Base-by-base conservation (phyloP, 2,113 vertebrate genomes). In the Lucifuga dentata region DNA sequence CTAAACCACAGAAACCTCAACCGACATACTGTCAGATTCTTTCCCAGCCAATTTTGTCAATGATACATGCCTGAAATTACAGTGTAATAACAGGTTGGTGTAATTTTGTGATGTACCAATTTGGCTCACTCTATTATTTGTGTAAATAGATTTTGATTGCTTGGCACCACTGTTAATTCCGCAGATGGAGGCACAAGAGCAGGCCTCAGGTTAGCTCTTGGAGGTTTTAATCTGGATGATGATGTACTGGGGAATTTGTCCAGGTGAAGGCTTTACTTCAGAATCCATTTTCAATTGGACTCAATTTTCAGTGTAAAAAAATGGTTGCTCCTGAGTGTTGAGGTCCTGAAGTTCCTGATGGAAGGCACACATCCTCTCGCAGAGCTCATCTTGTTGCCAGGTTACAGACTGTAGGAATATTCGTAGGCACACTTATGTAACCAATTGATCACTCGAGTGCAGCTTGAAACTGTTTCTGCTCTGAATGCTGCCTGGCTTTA, bases 331-430 rank as follows among this genome's bases (percentile, higher is more conserved):
- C 7, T 36, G 20, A 2, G 3, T 23, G 11, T 16, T 1, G n/a
- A 46, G 38, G 23, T 64, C 21, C 29, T 81, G 38, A 60, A 21
- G 15, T 63, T 44, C 39, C 35, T 39, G 40, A 74, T 29, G 7
- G 3, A 29, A 7, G 65, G 58, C 36, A 7, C 45, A 57, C 50
- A 55, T 75, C 19, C 29, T 78, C 26, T 68, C 53, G 65, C 59
- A 68, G 73, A 80, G 63, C 68, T 67, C 75, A 51, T 60, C 57
- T 63, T 62, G 90, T 92, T 93, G 88, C 92, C 85, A 87, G 82
- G 90, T 62, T 84, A 91, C 88, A 6, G 64, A 40, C 41, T 72
- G 60, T 53, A 48, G 32, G 51, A 68, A 65, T 68, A 78, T 68
- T 79, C 66, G 77, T 76, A 74, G 74, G 52, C 78, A 72, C 67